Evolutionary conservation across 2,888 invertebrate genomes (phyloP).

Genomic region (Plagiodera versicolora): DNA sequence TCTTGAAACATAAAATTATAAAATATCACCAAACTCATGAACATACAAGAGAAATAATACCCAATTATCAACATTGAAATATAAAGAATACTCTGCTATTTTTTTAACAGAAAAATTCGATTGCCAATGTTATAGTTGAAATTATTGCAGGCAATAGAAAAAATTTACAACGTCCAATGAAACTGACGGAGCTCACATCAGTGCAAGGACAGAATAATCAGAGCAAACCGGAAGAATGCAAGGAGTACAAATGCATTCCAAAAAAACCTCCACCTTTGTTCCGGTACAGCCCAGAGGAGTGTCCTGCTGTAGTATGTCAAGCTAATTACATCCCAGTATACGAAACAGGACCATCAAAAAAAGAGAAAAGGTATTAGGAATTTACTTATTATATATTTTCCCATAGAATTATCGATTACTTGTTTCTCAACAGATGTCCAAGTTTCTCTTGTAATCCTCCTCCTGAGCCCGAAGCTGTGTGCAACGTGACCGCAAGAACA

Average conservation of each 20-base stretch:
- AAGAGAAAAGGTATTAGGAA: conserved; percentile 4
- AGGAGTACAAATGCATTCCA: conserved; percentile 61
- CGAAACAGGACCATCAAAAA: conserved; percentile 30
- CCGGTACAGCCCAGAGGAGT: conserved; percentile 33
- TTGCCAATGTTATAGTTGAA: not conserved
- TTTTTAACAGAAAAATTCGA: no score
- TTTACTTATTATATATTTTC: no score
- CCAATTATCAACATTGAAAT: no score
- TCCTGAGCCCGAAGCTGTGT: conserved; percentile 65
- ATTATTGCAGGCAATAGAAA: conserved; percentile 3
- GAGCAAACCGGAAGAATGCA: conserved; percentile 42
- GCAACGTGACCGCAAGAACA: conserved; percentile 74
- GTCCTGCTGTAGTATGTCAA: conserved; percentile 60
- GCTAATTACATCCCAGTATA: conserved; percentile 42
- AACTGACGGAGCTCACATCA: not conserved
- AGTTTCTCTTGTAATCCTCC: conserved; percentile 66
- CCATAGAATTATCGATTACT: no score
- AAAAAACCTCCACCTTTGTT: conserved; percentile 56
- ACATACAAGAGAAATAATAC: no score
- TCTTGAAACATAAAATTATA: no score
- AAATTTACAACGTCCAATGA: conserved; percentile 8
- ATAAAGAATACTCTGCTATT: no score
- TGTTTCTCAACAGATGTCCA: conserved; percentile 37
- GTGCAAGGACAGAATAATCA: not conserved
- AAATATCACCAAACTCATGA: no score